A percentile compares a stretch with the other conserved stretches of the same genome.
phyloP scores from a whole-genome alignment of 2,888 invertebrate species.

The Colostygia pectinataria region DNA sequence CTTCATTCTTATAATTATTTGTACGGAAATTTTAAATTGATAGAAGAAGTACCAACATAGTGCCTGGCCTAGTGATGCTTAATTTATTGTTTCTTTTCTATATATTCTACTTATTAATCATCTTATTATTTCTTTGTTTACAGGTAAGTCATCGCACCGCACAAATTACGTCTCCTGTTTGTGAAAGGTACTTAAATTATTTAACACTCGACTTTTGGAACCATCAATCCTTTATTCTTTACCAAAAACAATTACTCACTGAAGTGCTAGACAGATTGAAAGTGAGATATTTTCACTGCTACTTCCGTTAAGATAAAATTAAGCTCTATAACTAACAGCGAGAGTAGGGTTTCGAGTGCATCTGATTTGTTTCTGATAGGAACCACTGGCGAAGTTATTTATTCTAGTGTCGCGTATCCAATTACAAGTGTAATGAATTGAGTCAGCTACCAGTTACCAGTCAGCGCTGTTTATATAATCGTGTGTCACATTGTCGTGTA shows the following conservation, averaged over 20 bases:
- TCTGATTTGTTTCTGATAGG: constrained; percentile 40
- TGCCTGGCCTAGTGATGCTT: too few species aligned
- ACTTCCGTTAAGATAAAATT: constrained; percentile 19
- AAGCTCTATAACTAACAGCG: constrained; percentile 33
- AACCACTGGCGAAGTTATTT: constrained; percentile 55
- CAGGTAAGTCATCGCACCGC: constrained; percentile 29
- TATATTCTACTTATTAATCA: constrained; percentile 1
- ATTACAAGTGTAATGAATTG: constrained; percentile 70
- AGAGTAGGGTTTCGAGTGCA: constrained; percentile 35
- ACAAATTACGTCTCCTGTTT: constrained; percentile 2
- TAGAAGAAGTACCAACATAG: too few species aligned
- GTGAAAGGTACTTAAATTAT: constrained; percentile 21
- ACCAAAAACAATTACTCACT: constrained; percentile 45
- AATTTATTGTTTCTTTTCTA: background rate
- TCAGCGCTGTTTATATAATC: constrained; percentile 51
- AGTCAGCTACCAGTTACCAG: constrained; percentile 49
- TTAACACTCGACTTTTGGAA: background rate
- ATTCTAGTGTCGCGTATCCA: constrained; percentile 63
- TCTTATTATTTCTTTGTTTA: constrained; percentile 21
- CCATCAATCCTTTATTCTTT: constrained; percentile 23
- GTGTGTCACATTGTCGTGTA: constrained; percentile 45
- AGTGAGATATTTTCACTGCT: constrained; percentile 40
- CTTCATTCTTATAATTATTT: too few species aligned
- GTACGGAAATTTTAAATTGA: background rate
- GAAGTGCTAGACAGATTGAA: constrained; percentile 44